Conservation (phyloP, 2,888 invertebrate genomes). For the Papilio demoleus region DNA sequence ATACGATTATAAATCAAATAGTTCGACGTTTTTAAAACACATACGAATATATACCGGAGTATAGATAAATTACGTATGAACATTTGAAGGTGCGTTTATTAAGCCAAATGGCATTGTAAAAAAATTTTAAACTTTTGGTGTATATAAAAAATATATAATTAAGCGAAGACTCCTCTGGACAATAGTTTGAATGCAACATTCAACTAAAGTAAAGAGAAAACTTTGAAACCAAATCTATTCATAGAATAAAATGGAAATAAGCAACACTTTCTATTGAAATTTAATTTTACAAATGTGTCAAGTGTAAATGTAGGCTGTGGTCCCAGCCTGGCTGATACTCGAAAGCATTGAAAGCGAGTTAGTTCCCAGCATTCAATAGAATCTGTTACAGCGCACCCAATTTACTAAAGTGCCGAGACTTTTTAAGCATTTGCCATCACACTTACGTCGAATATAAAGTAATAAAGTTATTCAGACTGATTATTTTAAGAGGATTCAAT, state of each 20-base stretch:
- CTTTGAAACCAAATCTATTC: too few species aligned
- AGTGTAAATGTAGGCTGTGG: not conserved
- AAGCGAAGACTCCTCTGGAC: not conserved
- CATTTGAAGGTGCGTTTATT: not conserved
- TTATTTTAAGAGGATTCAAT: conserved; percentile 16
- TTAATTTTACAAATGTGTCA: conserved; percentile 31
- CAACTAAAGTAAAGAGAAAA: not conserved
- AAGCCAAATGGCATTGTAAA: not conserved
- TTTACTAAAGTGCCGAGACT: conserved; percentile 22
- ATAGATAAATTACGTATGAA: not conserved
- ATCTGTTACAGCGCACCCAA: conserved; percentile 31
- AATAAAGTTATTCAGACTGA: conserved; percentile 11
- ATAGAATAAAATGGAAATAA: not conserved
- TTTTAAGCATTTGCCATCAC: conserved; percentile 16
- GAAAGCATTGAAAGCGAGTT: conserved; percentile 19
- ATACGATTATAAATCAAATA: conserved; percentile 9
- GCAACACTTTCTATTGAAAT: conserved; percentile 24
- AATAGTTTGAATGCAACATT: not conserved
- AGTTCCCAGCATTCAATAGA: conserved; percentile 28
- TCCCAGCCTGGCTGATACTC: not conserved
- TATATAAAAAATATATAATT: not conserved
- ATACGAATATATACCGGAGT: not conserved
- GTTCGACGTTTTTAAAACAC: not conserved
- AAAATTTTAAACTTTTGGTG: too few species aligned
- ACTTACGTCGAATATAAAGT: conserved; percentile 17